Percentiles rank a stretch among this genome's conserved stretches.
phyloP scores from a whole-genome alignment of 2,113 vertebrate genomes.

The Daboia siamensis region DNA sequence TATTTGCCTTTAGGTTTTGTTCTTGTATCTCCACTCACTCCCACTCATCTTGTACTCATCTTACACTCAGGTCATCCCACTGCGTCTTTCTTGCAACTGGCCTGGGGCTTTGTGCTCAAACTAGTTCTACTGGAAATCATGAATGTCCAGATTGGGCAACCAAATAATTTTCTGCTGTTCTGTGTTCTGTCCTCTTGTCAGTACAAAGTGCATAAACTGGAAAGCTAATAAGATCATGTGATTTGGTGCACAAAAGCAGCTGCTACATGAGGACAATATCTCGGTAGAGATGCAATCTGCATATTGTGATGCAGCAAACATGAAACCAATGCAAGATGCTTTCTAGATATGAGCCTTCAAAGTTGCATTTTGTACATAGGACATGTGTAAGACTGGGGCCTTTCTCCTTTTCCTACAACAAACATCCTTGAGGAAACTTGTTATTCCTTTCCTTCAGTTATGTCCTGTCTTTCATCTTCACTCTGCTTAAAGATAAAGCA shows the following conservation, averaged over 20 bases:
- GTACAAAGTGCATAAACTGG: neutral
- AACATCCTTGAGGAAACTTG: neutral
- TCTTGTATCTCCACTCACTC: neutral
- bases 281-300: neutral
- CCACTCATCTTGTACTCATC: neutral
- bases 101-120: neutral
- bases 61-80: neutral
- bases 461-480: neutral
- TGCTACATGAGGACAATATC: neutral
- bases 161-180: neutral
- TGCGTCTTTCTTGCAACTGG: neutral
- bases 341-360: neutral
- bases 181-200: neutral
- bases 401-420: conserved; percentile 18
- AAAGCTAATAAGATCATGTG: conserved; percentile 5
- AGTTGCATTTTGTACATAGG: neutral
- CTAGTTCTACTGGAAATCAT: neutral
- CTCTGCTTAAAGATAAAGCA: neutral
- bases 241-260: neutral
- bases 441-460: neutral
- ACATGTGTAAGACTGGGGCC: conserved; percentile 24
- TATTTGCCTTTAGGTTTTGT: neutral
- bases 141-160: neutral
- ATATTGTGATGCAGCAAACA: conserved; percentile 5
- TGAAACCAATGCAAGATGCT: neutral